A percentile compares a stretch with the other conserved stretches of the same genome.
Conservation (phyloP, 2,888 invertebrate genomes). For the Tipula lateralis region DNA sequence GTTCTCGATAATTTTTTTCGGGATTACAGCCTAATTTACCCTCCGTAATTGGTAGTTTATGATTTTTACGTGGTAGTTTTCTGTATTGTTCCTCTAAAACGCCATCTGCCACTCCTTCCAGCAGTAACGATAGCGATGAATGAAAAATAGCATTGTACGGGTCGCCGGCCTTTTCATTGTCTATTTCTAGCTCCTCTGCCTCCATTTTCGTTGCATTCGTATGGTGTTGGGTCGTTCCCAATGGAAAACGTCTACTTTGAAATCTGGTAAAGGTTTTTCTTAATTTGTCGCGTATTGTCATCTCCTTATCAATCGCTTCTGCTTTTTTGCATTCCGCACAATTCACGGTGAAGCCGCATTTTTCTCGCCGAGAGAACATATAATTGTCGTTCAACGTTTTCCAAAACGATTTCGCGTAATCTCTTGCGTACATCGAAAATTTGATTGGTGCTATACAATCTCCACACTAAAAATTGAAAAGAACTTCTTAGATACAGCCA, state of each 20-base stretch:
- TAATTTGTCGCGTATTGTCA: not conserved
- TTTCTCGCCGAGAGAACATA: not conserved
- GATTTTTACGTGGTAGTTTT: slow-evolving; percentile 81
- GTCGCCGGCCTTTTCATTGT: not conserved
- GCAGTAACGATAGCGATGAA: not conserved
- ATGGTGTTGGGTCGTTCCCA: not conserved
- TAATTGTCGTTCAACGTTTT: slow-evolving; percentile 59
- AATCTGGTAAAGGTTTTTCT: not conserved
- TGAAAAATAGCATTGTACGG: not conserved
- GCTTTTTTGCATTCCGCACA: not conserved
- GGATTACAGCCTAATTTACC: slow-evolving; percentile 79
- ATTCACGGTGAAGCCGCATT: not conserved
- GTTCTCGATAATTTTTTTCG: slow-evolving; percentile 90
- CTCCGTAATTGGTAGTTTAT: slow-evolving; percentile 76
- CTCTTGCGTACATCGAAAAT: slow-evolving; percentile 93
- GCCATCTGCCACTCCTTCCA: not conserved
- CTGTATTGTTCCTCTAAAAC: slow-evolving; percentile 86
- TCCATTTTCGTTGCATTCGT: not conserved
- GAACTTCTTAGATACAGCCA: too few relatives aligned
- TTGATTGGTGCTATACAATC: slow-evolving; percentile 86
- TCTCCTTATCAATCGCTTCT: not conserved
- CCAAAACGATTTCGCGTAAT: slow-evolving; percentile 94
- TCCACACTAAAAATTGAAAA: slow-evolving; percentile 65
- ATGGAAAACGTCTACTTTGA: not conserved
- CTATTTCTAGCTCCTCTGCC: too few relatives aligned